Evolutionary conservation across 92 coral and sea anemone genomes (phyloP), one percentile per base, ranked within the genome.

Genomic region (Palythoa grandiflora): DNA sequence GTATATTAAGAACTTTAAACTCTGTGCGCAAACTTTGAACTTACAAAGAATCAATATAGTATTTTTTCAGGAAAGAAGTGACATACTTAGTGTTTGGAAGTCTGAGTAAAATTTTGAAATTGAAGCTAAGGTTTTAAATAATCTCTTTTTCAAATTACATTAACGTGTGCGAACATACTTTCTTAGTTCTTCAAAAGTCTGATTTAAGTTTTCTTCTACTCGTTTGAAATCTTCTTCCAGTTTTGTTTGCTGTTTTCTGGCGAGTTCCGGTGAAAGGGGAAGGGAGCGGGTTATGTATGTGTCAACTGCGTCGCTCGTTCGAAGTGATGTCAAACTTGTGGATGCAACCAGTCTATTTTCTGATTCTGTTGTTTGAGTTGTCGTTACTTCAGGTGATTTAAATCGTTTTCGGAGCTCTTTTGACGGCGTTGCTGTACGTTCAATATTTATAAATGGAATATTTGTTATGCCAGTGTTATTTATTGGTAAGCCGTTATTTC

Each of bases 211-310:
- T 84, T 89, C 88, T 38, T 94, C 96, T 35, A 94, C 92, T 35
- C 93, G 89, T 6, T 91, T 92, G 51, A 94, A 91, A 40, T 89
- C 94, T 39, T 91, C 89, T 21, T 94, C 98, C 5, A 94, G 39
- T 77, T 70, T 78, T 38, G 78, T 89, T 80, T 94, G 98, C 74
- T 94, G 95, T 60, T 57, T 89, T 52, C 92, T 92, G 2, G 94
- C 96, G 61, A 94, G 86, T 44, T 17, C 86, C 2, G 86, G 86
- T 50, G 86, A 81, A 40, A 81, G 38, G 16, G 86, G 86, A 48
- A 81, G 86, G 21, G 86, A 81, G 13, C 40, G 86, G 0, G 86
- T 21, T 59, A 86, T 77, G 5, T 85, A 76, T 5, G 87, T 77
- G 37, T 91, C 53, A 5, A 70, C 77, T 9, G 54, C 50, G 11